Base-by-base conservation (phyloP, 1,140 invertebrate species). In the Lepidurus arcticus region DNA sequence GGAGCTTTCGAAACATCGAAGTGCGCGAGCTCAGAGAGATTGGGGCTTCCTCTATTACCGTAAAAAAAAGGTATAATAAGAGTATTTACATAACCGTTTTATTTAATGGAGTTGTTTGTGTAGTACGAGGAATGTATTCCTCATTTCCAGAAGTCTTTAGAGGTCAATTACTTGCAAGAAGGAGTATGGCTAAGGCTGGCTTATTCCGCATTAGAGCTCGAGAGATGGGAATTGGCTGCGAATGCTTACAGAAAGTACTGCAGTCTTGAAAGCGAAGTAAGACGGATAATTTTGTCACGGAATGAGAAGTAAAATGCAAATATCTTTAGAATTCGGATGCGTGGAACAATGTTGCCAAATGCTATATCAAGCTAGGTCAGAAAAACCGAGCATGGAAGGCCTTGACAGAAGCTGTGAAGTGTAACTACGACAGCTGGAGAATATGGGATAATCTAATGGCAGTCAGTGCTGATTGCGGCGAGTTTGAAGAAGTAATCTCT, bases 331-430 rank as follows among this genome's bases (percentile, higher is more conserved):
- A 92, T 80, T 98, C 95, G 84, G 95, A 98, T 86, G 95, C 94
- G 0, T 99, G 97, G 97, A 98, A 98, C 85, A 99, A 99, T 86
- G 86, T 99, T 75, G 93, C 95, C 11, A 95, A 96, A 84, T 94
- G 93, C 6, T 96, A 98, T 82, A 91, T 96, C 8, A 92, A 94
- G 82, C 85, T 93, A 76, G 91, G 93, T 0, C 91, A 98, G 81
- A 98, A 97, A 87, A 82, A 87, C 11, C 88, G 93, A 80, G 96
- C 96, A 0, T 94, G 93, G 86, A 89, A 89, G 76, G 90, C 92
- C 24, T 84, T 97, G 0, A 90, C 93, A 81, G 96, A 99, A 86
- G 93, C 97, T 0, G 84, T 98, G 0, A 94, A 94, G 84, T 97
- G 91, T 81, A 88, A 87, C 81, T 89, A 85, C 83, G 94, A 97